A percentile compares a stretch with the other conserved stretches of the same genome.
Conservation (phyloP, 2,797 vertebrate genomes). For the Scarus forsteni region DNA sequence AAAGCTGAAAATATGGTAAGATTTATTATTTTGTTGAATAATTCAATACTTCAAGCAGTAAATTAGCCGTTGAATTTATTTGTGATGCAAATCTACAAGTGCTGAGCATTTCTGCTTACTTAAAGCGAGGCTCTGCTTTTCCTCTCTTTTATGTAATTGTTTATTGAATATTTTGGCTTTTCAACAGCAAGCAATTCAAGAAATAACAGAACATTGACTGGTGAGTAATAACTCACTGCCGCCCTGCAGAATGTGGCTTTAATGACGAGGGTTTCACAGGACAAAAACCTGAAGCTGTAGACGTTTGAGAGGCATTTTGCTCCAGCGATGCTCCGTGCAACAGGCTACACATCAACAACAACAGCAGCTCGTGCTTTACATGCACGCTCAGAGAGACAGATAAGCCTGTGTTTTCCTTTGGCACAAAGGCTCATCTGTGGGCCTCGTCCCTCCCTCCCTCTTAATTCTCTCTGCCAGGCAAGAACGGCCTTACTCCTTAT, state of each 20-base stretch:
- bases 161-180: neutral
- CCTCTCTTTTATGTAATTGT: neutral
- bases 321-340: constrained; percentile 36
- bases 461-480: constrained; percentile 59
- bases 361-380: constrained; percentile 54
- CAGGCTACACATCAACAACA: constrained; percentile 43
- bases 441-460: constrained; percentile 41
- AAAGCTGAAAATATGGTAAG: neutral
- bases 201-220: neutral
- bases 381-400: constrained; percentile 56
- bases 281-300: constrained; percentile 9
- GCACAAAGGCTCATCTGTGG: constrained; percentile 65
- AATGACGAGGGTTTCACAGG: neutral
- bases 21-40: neutral
- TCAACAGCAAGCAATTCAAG: neutral
- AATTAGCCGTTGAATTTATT: neutral
- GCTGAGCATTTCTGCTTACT: neutral
- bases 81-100: neutral
- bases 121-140: constrained; percentile 4
- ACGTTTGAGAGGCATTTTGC: constrained; percentile 12
- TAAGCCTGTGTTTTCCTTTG: constrained; percentile 50
- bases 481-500: constrained; percentile 55
- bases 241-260: neutral
- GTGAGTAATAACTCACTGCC: neutral
- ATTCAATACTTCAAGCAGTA: neutral